Conservation (phyloP, 2,113 vertebrate species). For the Regulus satrapa region DNA sequence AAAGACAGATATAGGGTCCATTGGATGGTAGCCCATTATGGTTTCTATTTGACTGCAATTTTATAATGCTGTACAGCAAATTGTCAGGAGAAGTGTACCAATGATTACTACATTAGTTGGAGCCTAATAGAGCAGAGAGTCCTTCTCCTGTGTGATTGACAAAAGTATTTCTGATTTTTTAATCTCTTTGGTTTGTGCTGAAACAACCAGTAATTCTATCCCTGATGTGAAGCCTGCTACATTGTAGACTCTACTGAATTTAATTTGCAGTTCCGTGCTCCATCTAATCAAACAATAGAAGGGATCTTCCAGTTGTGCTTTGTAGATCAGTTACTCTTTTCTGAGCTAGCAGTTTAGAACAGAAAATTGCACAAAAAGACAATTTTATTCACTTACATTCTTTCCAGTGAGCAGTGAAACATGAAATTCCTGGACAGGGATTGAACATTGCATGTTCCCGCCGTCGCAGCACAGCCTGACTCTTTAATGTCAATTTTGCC, state of each 20-base stretch:
- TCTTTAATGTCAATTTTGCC: neutral
- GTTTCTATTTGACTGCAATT: neutral
- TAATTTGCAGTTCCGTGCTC: neutral
- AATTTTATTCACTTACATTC: neutral
- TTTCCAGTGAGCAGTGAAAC: neutral
- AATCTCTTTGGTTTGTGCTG: neutral
- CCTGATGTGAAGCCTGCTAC: neutral
- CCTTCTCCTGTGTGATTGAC: neutral
- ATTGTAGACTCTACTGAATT: neutral
- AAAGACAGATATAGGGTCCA: neutral
- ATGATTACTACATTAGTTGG: neutral
- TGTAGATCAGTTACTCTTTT: neutral
- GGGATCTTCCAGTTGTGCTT: rapidly evolving
- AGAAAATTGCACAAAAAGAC: neutral
- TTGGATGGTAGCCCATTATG: neutral
- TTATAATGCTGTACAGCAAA: neutral
- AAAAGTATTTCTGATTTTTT: neutral
- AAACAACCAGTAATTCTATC: neutral
- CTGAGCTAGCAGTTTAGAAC: neutral
- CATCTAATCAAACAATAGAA: neutral
- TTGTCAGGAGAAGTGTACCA: neutral
- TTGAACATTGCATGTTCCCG: neutral
- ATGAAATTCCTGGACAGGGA: neutral
- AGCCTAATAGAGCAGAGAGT: no score
- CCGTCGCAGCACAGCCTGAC: neutral